A percentile compares a stretch with the other conserved stretches of the same genome.
Evolutionary conservation across 2,797 vertebrate genomes (phyloP).

Genomic region (Sciaenops ocellatus): DNA sequence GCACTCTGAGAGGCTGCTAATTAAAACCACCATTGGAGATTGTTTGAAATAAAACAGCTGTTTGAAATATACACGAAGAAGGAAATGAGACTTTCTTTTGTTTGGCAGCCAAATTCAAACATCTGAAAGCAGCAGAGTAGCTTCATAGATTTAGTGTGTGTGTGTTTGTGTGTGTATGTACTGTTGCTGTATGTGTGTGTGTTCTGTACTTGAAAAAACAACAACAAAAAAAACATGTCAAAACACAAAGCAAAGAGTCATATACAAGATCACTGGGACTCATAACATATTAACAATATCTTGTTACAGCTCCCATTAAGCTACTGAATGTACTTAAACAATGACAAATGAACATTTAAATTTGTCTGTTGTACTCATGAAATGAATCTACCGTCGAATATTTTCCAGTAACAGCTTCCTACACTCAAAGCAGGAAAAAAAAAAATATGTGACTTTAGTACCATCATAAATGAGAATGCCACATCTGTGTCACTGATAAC

Average conservation of each 20-base stretch:
- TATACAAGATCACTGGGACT: neutral
- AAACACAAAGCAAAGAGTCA: neutral
- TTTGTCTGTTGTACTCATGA: neutral
- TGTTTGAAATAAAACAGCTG: conserved; percentile 54
- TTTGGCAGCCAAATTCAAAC: conserved; percentile 47
- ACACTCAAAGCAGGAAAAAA: neutral
- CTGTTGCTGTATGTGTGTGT: neutral
- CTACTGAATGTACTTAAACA: neutral
- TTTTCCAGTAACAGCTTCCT: neutral
- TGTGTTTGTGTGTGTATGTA: neutral
- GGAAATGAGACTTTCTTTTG: conserved; percentile 43
- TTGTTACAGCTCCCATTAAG: neutral
- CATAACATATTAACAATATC: neutral
- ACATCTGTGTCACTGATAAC: neutral
- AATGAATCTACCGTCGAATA: neutral
- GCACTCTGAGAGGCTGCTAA: conserved; percentile 23
- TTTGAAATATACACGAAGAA: conserved; percentile 29
- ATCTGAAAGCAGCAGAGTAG: conserved; percentile 36
- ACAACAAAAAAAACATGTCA: neutral
- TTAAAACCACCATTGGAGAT: conserved; percentile 24
- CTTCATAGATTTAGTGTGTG: conserved; percentile 2
- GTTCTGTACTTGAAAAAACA: neutral
- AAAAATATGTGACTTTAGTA: neutral
- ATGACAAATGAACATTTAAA: neutral
- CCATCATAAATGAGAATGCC: neutral